Evolutionary conservation across 2,113 vertebrate species (phyloP), one percentile per base, ranked within the genome.

Genomic region (Pomatostomus ruficeps): DNA sequence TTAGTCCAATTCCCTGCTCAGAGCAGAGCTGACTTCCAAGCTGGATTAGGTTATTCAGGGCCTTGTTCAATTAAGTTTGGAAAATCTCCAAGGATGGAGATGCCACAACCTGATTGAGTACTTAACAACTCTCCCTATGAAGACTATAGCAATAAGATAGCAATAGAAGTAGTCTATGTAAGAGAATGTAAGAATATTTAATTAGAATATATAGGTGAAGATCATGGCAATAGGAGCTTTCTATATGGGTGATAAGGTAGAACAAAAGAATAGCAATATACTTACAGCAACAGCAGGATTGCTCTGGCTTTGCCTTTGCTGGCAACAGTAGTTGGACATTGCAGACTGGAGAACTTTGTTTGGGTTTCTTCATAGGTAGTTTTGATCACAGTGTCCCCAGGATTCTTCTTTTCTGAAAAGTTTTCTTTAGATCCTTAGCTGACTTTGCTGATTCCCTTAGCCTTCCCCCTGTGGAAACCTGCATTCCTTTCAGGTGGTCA

Each of bases 61-160:
- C 95, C 83, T 96, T 93, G 79, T 97, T 97, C 96, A 96, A 95
- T 97, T 96, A 95, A 94, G 79, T 96, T 97, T 88, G 78, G 51
- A 95, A 93, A 95, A 88, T 94, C 94, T 95, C 92, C 13, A 51
- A 86, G 96, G 96, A 94, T 83, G 55, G 55, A 97, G 85, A 46
- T 88, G 83, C 79, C 76, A 92, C 79, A 93, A 70, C 91, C 75
- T 62, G 40, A 86, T 66, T 78, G 88, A 83, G 59, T 7, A 1
- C 63, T 85, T 88, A 93, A 85, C 74, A 82, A 35, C 43, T 90
- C 79, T 93, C 48, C 67, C 51, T 71, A 40, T 92, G 68, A 96
- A 88, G 55, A 63, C 86, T 86, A 40, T 1, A 88, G 82, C 68
- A 83, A 8, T 73, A 73, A 76, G 33, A 54, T 18, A 90, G 82